These are phyloP conservation scores for Seriola dumerili DNA, from an alignment of 2,113 vertebrate genomes.

Conservation along the genomic window DNA sequence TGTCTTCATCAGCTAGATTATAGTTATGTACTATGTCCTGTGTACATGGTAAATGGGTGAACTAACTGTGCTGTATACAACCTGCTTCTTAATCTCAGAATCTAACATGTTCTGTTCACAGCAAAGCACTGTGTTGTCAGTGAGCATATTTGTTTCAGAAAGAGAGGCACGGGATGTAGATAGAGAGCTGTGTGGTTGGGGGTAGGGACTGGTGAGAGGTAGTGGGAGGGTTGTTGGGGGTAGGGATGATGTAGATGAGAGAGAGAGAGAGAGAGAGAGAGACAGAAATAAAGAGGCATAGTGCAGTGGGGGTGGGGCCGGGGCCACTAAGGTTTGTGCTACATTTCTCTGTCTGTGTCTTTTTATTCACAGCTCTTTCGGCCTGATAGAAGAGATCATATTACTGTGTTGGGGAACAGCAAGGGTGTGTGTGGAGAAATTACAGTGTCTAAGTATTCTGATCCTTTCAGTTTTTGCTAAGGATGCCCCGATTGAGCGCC, in stretches of 20 bases:
- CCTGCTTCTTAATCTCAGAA: constrained; percentile 14
- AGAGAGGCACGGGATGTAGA: constrained; percentile 61
- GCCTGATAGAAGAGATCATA: constrained; percentile 79
- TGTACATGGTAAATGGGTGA: neutral
- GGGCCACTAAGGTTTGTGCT: constrained; percentile 80
- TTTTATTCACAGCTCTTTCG: constrained; percentile 80
- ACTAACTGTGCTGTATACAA: neutral
- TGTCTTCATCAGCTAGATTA: neutral
- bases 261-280: constrained; percentile 64
- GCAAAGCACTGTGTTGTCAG: constrained; percentile 18
- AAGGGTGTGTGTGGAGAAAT: neutral
- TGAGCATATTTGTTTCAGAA: constrained; percentile 61
- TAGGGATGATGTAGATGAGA: constrained; percentile 77
- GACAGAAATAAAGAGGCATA: constrained; percentile 38
- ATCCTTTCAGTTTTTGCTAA: no score
- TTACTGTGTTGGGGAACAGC: constrained; percentile 65
- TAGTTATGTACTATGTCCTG: neutral
- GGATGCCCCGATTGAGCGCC: no score
- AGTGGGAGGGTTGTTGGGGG: constrained; percentile 72
- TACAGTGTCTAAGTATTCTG: no score
- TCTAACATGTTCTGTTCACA: constrained; percentile 8
- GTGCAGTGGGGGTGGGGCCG: constrained; percentile 82
- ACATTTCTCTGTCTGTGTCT: constrained; percentile 80
- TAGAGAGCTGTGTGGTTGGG: constrained; percentile 74
- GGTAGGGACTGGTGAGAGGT: constrained; percentile 68